Percentiles rank a stretch among this genome's conserved stretches.
phyloP scores from a whole-genome alignment of 64 coral and sea anemone genomes.

The Pocillopora verrucosa region DNA sequence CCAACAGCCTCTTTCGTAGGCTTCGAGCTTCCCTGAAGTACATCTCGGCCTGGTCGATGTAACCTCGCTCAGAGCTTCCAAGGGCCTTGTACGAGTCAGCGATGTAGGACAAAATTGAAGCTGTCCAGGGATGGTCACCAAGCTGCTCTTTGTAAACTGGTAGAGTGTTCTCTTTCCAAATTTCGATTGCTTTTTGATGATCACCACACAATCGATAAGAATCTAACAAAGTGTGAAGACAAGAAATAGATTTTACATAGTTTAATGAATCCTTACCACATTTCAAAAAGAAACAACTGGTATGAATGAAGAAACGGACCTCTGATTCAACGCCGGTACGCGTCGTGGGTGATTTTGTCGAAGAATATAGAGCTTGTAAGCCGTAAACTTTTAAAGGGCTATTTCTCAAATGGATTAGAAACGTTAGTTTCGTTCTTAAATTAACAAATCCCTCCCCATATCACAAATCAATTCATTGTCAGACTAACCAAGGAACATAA shows the following conservation, averaged over 20 bases:
- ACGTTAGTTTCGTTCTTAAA: no score
- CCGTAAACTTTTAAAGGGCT: no score
- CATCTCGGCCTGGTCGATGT: constrained; percentile 9
- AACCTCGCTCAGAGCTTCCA: neutral
- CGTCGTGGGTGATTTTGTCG: no score
- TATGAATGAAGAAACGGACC: no score
- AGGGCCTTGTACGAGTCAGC: constrained; percentile 29
- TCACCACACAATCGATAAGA: neutral
- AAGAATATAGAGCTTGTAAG: no score
- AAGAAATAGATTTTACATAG: neutral
- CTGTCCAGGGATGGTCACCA: constrained; percentile 59
- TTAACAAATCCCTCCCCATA: no score
- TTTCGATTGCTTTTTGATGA: constrained; percentile 1
- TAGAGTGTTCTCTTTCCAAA: neutral
- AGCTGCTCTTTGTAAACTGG: constrained; percentile 43
- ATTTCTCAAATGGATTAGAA: no score
- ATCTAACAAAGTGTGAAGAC: neutral
- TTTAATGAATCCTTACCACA: neutral
- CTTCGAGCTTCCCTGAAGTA: neutral
- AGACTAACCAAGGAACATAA: no score
- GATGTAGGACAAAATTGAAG: constrained; percentile 29
- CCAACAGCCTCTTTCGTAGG: no score
- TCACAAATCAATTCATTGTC: no score
- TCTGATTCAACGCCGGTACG: no score
- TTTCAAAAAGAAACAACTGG: no score